Evolutionary conservation across 2,888 invertebrate species (phyloP).

Genomic region (Orthosia incerta): DNA sequence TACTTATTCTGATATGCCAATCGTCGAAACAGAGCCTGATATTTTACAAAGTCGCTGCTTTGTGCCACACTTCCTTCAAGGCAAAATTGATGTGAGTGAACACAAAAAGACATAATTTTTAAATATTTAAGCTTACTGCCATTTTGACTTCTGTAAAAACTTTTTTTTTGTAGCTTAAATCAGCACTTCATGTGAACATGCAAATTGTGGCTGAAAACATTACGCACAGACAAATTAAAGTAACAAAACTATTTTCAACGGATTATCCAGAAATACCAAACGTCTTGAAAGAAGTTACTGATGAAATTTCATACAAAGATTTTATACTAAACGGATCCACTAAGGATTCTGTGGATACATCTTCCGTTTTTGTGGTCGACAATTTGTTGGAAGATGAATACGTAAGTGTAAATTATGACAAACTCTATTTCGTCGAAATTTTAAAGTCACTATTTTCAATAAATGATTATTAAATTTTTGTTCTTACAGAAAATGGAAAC

Average conservation of each 20-base stretch:
- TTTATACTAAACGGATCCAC: slow-evolving; percentile 15
- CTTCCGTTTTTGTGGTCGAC: slow-evolving; percentile 69
- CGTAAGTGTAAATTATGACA: slow-evolving; percentile 59
- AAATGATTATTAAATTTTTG: neutral
- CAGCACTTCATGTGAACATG: slow-evolving; percentile 71
- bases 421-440: neutral
- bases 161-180: slow-evolving; percentile 69
- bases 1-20: slow-evolving; percentile 18
- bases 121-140: too few relatives aligned
- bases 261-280: too few relatives aligned
- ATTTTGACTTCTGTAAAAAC: neutral
- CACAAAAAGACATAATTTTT: neutral
- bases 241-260: too few relatives aligned
- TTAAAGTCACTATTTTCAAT: too few relatives aligned
- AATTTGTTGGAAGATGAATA: slow-evolving; percentile 70
- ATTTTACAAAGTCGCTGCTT: neutral
- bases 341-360: slow-evolving; percentile 21
- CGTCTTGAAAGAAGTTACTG: too few relatives aligned
- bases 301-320: slow-evolving; percentile 38
- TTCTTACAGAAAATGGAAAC: slow-evolving; percentile 74
- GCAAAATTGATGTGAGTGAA: too few relatives aligned
- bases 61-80: too few relatives aligned
- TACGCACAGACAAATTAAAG: too few relatives aligned
- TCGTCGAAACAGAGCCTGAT: slow-evolving; percentile 32
- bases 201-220: slow-evolving; percentile 74